Base-by-base conservation (phyloP, 1,140 invertebrate species). In the Mizuhopecten yessoensis region DNA sequence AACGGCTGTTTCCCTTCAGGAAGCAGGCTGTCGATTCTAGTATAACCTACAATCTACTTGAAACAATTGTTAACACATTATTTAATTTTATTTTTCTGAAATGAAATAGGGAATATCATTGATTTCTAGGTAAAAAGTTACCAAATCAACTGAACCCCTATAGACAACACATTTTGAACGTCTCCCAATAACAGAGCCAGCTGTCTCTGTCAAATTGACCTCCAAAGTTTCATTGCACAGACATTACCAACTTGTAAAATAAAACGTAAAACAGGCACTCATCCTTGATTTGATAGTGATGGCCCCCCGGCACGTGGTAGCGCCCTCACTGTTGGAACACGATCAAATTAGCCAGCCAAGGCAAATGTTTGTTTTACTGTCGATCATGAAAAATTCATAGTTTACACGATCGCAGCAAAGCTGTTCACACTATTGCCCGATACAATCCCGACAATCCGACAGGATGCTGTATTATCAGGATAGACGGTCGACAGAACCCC, bases 371-470 rank as follows among this genome's bases (percentile, higher is more conserved):
- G 57, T 75, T 75, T 75, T 75, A 75, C 23, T 75, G 57, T 75
- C n/a, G 57, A 75, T 75, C 57, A 75, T 75, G 57, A 75, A 75
- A 75, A 75, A 75, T 75, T 75, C 57, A 75, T 75, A 75, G 57
- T 75, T 75, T 75, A 75, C 57, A 75, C 57, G n/a, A 75, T 75
- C 57, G 1, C 7, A n/a, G n/a, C 57, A 75, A 75, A 75, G 57
- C 57, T 75, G 57, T 75, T 75, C 57, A 75, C 57, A 75, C 57
- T 75, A 75, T 29, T 5, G 11, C 57, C 23, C 0, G 57, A 75
- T 75, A 75, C 9, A 17, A 75, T 75, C 23, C 23, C 57, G 23
- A n/a, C 57, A 5, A 75, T 75, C 57, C 5, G 57, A 29, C 57
- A 75, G 23, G 45, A 29, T n/a, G 23, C 23, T 29, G 57, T 75